Evolutionary conservation across 2,888 invertebrate genomes (phyloP), one percentile per base, ranked within the genome.

Genomic region (Vanessa cardui): DNA sequence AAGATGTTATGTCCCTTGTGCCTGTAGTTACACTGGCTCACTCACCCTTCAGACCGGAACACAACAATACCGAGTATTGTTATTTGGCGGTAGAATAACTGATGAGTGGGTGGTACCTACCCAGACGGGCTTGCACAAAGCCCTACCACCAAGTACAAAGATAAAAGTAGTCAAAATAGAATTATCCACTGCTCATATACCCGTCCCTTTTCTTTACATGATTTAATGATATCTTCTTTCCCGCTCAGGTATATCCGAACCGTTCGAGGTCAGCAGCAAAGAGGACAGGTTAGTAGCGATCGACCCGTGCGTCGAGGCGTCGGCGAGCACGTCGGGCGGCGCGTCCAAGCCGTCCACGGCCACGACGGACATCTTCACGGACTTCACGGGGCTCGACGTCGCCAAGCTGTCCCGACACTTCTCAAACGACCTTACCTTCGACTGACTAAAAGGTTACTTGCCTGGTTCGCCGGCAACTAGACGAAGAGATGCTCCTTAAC

Each of bases 401-500:
- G 87, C 90, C 2, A 91, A 87, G 73, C 85, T 92, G 18, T 93
- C 92, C 61, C 85, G 92, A 26, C 92, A 93, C 66, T 92, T 92
- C 83, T 86, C 92, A 1, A 90, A 93, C 78, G 93, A 93, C 69
- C 81, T 93, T 26, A 91, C 87, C 72, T 90, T 93, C 66, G 93
- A 93, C 89, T 93, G 93, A 93, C 92, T 93, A 87, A 93, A 82
- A 83, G 80, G 79, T 60, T 91, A 89, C 81, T 77, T 88, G 82
- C 93, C 90, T 60, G 86, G 89, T 47, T 90, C 92, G n/a, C 91
- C 92, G 69, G 84, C 84, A 9, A 79, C 50, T 4, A 50, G 56
- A 54, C 60, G 67, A 18, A 70, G 60, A 62, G 64, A 62, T 54
- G 68, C 50, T 4, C 39, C 21, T 31, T 66, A 62, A 50, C 9